Evolutionary conservation across 2,113 vertebrate species (phyloP).

Genomic region (Ondatra zibethicus): DNA sequence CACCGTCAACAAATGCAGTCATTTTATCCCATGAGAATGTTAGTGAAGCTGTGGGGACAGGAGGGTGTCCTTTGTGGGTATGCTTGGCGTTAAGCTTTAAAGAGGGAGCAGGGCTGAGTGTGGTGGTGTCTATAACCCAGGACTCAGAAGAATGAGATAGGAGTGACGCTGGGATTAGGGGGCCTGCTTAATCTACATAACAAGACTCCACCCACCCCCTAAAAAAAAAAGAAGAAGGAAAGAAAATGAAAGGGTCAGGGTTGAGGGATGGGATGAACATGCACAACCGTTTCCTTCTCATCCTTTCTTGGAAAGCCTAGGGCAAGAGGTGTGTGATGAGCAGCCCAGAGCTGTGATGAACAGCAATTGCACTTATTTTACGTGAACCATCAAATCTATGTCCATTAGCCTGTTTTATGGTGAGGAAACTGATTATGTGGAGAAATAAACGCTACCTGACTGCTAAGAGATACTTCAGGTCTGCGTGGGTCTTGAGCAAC

Average conservation of each 20-base stretch:
- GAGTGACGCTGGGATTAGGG: not conserved
- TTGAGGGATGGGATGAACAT: not conserved
- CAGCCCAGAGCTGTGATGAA: not conserved
- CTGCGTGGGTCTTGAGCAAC: not conserved
- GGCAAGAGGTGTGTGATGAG: not conserved
- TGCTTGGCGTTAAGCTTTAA: conserved; percentile 44
- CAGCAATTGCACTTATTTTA: conserved; percentile 37
- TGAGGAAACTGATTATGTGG: conserved; percentile 39
- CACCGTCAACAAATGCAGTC: conserved; percentile 59
- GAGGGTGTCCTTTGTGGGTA: not conserved
- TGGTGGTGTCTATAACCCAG: not conserved
- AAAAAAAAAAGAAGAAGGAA: not conserved
- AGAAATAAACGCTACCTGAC: conserved; percentile 13
- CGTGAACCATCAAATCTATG: conserved; percentile 15
- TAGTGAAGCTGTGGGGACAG: not conserved
- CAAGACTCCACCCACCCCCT: not conserved
- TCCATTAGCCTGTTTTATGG: conserved; percentile 23
- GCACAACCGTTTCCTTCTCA: not conserved
- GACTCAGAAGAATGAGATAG: not conserved
- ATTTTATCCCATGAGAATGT: not conserved
- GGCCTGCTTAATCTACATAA: not conserved
- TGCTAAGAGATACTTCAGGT: not conserved
- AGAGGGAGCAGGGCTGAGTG: not conserved
- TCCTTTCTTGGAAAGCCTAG: conserved; percentile 57
- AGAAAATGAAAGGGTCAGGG: not conserved